Conservation (phyloP, 2,113 vertebrate genomes). For the Cairina moschata region DNA sequence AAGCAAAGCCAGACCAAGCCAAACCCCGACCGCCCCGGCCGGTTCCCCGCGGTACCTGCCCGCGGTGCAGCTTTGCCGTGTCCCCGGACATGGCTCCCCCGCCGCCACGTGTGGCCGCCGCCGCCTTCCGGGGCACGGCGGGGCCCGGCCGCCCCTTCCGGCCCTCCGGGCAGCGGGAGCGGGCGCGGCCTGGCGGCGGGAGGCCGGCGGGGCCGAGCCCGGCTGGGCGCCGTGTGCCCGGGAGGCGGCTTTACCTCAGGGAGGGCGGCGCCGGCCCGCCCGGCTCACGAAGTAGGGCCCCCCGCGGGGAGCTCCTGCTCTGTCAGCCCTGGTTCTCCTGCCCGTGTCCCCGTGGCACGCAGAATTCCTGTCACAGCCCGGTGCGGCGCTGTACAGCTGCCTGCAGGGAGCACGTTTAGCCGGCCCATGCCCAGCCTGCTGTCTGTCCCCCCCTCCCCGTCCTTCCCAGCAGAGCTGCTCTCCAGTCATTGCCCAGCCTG, state of each 20-base stretch:
- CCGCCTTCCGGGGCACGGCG: background rate
- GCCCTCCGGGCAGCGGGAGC: background rate
- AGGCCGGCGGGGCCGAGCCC: no score
- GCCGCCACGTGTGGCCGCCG: background rate
- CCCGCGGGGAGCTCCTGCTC: no score
- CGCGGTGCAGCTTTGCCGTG: accelerated
- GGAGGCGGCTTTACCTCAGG: no score
- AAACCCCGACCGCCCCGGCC: accelerated
- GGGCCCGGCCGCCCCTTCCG: background rate
- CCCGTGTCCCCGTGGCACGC: no score
- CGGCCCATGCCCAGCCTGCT: background rate
- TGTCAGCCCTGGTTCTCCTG: no score
- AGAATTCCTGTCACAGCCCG: no score
- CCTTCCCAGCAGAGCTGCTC: background rate
- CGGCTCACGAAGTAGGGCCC: no score
- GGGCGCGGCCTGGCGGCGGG: background rate
- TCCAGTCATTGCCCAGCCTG: background rate
- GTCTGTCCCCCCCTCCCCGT: no score
- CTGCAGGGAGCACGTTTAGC: accelerated
- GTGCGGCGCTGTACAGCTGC: no score
- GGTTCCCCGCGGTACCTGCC: background rate
- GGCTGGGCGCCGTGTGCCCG: background rate
- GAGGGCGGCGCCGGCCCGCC: no score
- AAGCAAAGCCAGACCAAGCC: accelerated
- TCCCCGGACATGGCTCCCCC: background rate